These are phyloP conservation scores for Entomobrya proxima DNA, from an alignment of 2,888 invertebrate species.

Conservation along the genomic window DNA sequence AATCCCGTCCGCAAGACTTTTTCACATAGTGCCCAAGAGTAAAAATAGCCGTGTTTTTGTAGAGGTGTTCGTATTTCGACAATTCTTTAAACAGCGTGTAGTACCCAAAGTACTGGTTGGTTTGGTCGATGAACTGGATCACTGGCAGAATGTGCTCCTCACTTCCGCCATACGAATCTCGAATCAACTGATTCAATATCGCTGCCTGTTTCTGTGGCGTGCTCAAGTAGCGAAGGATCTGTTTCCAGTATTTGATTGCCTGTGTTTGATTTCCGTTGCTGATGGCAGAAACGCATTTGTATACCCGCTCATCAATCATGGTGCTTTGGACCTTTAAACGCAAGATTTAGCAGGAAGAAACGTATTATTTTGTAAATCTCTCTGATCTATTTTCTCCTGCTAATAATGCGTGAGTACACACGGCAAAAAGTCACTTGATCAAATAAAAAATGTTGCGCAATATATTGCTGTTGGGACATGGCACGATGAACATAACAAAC, in stretches of 20 bases:
- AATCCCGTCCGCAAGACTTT: constrained; percentile 61
- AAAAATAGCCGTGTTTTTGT: constrained; percentile 59
- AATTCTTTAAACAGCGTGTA: constrained; percentile 65
- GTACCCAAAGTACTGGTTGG: constrained; percentile 67
- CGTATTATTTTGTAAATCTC: not conserved
- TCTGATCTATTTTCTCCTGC: not conserved
- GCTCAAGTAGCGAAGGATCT: constrained; percentile 66
- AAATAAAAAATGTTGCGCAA: too few relatives aligned
- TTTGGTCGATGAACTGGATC: constrained; percentile 66
- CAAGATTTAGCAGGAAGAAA: not conserved
- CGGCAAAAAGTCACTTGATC: too few relatives aligned
- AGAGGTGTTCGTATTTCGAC: constrained; percentile 65
- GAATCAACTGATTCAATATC: constrained; percentile 63
- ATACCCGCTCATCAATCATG: constrained; percentile 66
- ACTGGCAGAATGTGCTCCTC: constrained; percentile 61
- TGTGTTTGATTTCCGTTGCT: constrained; percentile 67
- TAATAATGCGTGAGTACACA: too few relatives aligned
- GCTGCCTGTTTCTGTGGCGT: constrained; percentile 59
- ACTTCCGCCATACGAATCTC: constrained; percentile 66
- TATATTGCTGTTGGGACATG: too few relatives aligned
- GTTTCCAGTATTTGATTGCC: constrained; percentile 70
- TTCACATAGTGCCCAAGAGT: constrained; percentile 62
- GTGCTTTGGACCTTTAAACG: constrained; percentile 70
- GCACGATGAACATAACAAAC: too few relatives aligned
- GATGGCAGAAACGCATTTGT: constrained; percentile 68